Evolutionary conservation across 2,888 invertebrate genomes (phyloP).

Genomic region (Strigamia crassipes): DNA sequence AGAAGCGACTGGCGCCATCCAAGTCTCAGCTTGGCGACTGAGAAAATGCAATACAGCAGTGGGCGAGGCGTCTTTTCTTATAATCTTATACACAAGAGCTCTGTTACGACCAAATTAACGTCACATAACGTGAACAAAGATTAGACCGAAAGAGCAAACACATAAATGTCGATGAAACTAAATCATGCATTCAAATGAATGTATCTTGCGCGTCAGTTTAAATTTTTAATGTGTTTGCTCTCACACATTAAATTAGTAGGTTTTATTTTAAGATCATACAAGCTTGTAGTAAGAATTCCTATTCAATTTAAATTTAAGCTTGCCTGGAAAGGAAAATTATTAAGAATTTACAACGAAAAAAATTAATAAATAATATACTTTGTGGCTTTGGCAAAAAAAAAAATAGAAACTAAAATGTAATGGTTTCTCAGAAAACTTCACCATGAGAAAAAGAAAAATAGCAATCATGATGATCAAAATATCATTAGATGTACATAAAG

Average conservation of each 20-base stretch:
- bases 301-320: too few species aligned
- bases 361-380: too few species aligned
- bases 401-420: too few species aligned
- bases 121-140: neutral
- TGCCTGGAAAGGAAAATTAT: too few species aligned
- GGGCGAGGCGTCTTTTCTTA: neutral
- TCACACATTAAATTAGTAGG: too few species aligned
- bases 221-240: too few species aligned
- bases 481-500: neutral
- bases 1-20: constrained; percentile 36
- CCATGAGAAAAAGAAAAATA: neutral
- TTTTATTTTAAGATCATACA: too few species aligned
- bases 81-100: neutral
- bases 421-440: too few species aligned
- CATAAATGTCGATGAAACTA: neutral
- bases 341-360: too few species aligned
- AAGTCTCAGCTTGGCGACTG: neutral
- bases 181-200: neutral
- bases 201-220: too few species aligned
- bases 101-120: neutral
- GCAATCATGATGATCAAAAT: neutral
- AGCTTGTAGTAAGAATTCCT: too few species aligned
- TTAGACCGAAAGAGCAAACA: neutral
- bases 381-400: too few species aligned
- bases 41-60: neutral